A percentile compares a stretch with the other conserved stretches of the same genome.
Evolutionary conservation across 2,888 invertebrate genomes (phyloP).

Genomic region (Graphium colonna): DNA sequence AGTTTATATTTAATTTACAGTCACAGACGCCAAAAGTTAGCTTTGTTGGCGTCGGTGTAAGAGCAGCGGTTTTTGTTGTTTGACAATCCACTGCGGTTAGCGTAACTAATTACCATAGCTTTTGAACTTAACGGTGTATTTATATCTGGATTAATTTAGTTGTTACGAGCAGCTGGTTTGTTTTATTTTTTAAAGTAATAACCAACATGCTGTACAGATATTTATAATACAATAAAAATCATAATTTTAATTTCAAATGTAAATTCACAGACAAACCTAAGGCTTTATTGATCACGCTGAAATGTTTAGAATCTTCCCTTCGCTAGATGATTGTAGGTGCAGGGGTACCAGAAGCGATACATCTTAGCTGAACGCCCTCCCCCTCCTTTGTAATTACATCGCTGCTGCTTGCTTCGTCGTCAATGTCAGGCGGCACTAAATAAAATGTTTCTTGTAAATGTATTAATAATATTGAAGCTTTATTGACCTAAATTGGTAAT

Average conservation of each 20-base stretch:
- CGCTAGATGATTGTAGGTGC: slow-evolving; percentile 89
- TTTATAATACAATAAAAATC: no score
- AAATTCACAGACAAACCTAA: slow-evolving; percentile 42
- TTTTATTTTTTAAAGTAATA: no score
- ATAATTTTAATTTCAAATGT: neutral
- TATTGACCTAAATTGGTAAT: no score
- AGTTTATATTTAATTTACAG: slow-evolving; percentile 57
- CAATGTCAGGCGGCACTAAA: slow-evolving; percentile 88
- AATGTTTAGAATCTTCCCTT: slow-evolving; percentile 85
- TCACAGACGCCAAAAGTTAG: slow-evolving; percentile 42
- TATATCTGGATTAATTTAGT: neutral
- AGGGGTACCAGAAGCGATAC: slow-evolving; percentile 90
- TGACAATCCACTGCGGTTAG: slow-evolving; percentile 10
- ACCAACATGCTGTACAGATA: no score
- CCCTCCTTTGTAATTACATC: slow-evolving; percentile 90
- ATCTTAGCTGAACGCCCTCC: slow-evolving; percentile 86
- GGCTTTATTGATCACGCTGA: slow-evolving; percentile 70
- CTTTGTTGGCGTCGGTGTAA: slow-evolving; percentile 29
- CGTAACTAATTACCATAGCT: slow-evolving; percentile 8
- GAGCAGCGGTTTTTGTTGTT: slow-evolving; percentile 30
- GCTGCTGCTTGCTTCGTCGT: slow-evolving; percentile 86
- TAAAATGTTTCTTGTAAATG: slow-evolving; percentile 18
- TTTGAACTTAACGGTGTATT: slow-evolving; percentile 2
- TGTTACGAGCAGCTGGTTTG: no score
- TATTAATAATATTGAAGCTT: no score